These are phyloP conservation scores for Diabrotica virgifera DNA, from an alignment of 1,140 invertebrate genomes.

Conservation along the genomic window DNA sequence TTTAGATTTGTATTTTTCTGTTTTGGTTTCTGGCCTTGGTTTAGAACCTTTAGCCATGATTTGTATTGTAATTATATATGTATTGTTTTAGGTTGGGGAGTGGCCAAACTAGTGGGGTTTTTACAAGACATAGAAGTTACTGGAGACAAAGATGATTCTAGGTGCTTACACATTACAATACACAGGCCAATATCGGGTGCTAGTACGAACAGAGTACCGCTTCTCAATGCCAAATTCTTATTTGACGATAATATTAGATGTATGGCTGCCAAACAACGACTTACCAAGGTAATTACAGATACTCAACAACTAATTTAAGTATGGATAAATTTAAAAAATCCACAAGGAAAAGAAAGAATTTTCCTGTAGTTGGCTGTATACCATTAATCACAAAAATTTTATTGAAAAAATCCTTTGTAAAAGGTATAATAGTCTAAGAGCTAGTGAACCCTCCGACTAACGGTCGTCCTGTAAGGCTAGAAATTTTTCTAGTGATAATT, in stretches of 20 bases:
- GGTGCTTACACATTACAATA: slow-evolving; percentile 93
- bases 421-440: too few species aligned
- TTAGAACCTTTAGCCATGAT: too few species aligned
- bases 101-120: slow-evolving; percentile 91
- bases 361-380: too few species aligned
- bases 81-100: slow-evolving; percentile 78
- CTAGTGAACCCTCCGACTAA: too few species aligned
- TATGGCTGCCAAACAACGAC: slow-evolving; percentile 88
- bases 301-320: not conserved
- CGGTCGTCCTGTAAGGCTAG: too few species aligned
- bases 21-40: too few species aligned
- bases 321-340: not conserved
- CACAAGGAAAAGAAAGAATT: too few species aligned
- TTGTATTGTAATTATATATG: not conserved
- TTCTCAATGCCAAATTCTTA: slow-evolving; percentile 89
- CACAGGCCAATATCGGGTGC: slow-evolving; percentile 72
- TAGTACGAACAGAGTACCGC: slow-evolving; percentile 65
- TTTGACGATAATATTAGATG: slow-evolving; percentile 99
- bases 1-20: too few species aligned
- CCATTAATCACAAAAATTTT: too few species aligned
- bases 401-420: too few species aligned
- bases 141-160: slow-evolving; percentile 93
- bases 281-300: slow-evolving; percentile 61
- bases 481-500: too few species aligned
- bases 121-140: slow-evolving; percentile 79